Evolutionary conservation across 2,888 invertebrate species (phyloP).

Genomic region (Drosophila demipolita): DNA sequence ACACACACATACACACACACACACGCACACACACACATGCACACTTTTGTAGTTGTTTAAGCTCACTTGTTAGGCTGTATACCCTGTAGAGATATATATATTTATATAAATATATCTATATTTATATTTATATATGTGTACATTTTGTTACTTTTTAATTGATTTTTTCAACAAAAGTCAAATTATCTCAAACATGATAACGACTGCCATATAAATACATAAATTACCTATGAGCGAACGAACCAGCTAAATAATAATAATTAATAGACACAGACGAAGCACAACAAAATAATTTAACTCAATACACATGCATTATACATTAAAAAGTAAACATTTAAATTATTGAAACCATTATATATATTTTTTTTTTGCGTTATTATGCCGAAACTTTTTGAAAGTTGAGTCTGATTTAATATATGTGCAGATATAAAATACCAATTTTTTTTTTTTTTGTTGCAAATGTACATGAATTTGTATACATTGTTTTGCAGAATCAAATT

Average conservation of each 20-base stretch:
- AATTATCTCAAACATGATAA: constrained; percentile 72
- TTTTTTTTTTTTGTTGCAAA: constrained; percentile 11
- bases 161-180: constrained; percentile 64
- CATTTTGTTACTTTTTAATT: constrained; percentile 43
- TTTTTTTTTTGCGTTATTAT: constrained; percentile 25
- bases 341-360: constrained; percentile 1
- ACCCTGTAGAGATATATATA: constrained; percentile 25
- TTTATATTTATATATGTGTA: constrained; percentile 15
- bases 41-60: constrained; percentile 31
- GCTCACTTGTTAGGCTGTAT: constrained; percentile 36
- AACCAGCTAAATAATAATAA: constrained; percentile 26
- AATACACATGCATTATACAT: not conserved
- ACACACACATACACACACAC: constrained; percentile 13
- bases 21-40: constrained; percentile 16
- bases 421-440: constrained; percentile 1
- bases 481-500: constrained; percentile 17
- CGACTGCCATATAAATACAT: constrained; percentile 71
- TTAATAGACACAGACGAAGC: constrained; percentile 23
- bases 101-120: constrained; percentile 11
- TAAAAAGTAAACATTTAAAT: not conserved
- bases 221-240: constrained; percentile 21
- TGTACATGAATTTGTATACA: constrained; percentile 11
- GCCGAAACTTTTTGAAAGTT: constrained; percentile 40
- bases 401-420: constrained; percentile 42
- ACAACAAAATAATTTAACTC: constrained; percentile 8